Evolutionary conservation across 2,888 invertebrate genomes (phyloP).

Genomic region (Lasioglossum lativentre): DNA sequence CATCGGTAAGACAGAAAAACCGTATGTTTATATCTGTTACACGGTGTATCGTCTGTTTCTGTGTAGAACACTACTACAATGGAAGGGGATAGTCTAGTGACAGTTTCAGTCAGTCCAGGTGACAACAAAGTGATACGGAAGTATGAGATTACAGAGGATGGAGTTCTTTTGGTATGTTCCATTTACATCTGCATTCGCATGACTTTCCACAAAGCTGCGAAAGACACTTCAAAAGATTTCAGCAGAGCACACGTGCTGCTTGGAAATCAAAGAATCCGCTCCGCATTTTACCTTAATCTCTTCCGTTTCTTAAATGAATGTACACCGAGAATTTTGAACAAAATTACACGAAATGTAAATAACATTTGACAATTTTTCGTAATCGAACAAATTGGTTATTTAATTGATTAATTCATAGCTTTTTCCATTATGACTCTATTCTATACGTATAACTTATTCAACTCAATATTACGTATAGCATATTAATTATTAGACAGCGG

Average conservation of each 20-base stretch:
- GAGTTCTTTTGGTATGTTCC: constrained; percentile 77
- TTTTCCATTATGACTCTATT: too few relatives aligned
- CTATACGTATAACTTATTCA: too few relatives aligned
- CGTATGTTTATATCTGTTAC: not conserved
- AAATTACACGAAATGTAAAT: not conserved
- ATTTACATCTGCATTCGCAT: constrained; percentile 14
- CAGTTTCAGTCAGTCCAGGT: constrained; percentile 82
- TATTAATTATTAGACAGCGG: too few relatives aligned
- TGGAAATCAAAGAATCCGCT: not conserved
- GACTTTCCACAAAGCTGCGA: not conserved
- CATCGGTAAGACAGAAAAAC: not conserved
- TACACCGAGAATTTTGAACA: not conserved
- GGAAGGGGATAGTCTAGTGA: constrained; percentile 85
- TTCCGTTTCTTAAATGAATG: not conserved
- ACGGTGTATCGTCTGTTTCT: constrained; percentile 27
- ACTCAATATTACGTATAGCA: too few relatives aligned
- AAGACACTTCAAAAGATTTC: not conserved
- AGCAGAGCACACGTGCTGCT: not conserved
- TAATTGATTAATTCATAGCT: too few relatives aligned
- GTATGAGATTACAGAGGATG: constrained; percentile 84
- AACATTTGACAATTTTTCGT: not conserved
- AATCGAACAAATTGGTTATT: too few relatives aligned
- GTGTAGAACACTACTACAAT: constrained; percentile 86
- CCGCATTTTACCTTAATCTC: not conserved
- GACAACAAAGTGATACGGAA: constrained; percentile 82